Evolutionary conservation across 2,797 vertebrate species (phyloP).

Genomic region (Anolis apletophallus): DNA sequence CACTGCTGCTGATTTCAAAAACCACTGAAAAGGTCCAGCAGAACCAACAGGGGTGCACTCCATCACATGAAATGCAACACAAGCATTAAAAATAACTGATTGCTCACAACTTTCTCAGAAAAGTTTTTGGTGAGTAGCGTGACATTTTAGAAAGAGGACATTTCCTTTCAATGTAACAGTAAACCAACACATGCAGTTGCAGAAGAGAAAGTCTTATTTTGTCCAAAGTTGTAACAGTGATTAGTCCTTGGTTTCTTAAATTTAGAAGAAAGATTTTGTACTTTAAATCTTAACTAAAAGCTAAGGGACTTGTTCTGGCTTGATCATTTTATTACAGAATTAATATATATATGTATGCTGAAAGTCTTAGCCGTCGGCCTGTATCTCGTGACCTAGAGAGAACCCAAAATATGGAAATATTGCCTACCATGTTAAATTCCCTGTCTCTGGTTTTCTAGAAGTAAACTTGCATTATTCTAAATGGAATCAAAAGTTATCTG

Average conservation of each 20-base stretch:
- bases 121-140: not conserved
- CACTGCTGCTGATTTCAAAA: no score
- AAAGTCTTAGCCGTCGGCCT: not conserved
- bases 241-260: not conserved
- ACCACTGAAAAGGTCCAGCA: no score
- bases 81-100: not conserved
- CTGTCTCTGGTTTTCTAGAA: not conserved
- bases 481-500: not conserved
- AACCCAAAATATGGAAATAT: no score
- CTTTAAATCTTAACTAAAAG: not conserved
- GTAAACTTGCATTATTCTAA: not conserved
- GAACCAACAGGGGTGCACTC: no score
- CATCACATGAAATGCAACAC: not conserved
- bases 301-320: not conserved
- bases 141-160: not conserved
- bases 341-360: not conserved
- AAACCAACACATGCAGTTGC: not conserved
- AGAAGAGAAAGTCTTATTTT: not conserved
- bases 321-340: not conserved
- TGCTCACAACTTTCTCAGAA: not conserved
- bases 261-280: not conserved
- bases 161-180: not conserved
- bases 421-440: no score
- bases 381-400: not conserved
- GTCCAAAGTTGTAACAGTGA: not conserved